phyloP scores from a whole-genome alignment of 2,113 vertebrate genomes.

The Galemys pyrenaicus region DNA sequence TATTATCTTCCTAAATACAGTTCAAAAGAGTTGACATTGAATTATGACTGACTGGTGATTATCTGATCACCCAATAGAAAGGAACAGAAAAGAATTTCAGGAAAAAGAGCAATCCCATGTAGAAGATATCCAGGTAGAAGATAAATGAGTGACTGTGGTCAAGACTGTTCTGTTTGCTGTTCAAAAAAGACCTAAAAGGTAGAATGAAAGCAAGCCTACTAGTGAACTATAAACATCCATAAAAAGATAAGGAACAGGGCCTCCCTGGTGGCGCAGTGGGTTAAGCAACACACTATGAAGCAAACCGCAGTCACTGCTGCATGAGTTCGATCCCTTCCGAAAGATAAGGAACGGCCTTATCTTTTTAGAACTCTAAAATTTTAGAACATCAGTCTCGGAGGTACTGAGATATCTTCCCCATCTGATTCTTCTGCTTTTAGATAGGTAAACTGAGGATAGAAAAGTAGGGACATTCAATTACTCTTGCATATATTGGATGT shows the following conservation, averaged over 20 bases:
- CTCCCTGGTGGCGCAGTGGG: too few species aligned
- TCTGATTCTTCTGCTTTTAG: background rate
- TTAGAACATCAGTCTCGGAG: background rate
- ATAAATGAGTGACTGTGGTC: background rate
- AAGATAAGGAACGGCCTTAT: background rate
- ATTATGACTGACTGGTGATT: background rate
- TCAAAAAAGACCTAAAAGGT: background rate
- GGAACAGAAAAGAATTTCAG: background rate
- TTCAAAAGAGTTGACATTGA: background rate
- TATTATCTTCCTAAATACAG: background rate
- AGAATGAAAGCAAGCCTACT: background rate
- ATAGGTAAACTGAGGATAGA: background rate
- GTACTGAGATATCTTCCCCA: background rate
- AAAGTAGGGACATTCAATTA: background rate
- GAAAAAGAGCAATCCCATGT: background rate
- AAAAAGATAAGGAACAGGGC: too few species aligned
- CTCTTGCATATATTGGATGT: background rate
- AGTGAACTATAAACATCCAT: background rate
- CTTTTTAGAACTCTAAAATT: constrained; percentile 37
- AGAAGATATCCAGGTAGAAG: background rate
- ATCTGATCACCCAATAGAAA: too few species aligned
- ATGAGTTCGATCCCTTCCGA: too few species aligned
- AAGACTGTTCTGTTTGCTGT: constrained; percentile 7
- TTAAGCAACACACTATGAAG: too few species aligned
- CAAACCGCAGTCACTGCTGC: too few species aligned